Percentiles rank a stretch among this genome's conserved stretches.
Conservation (phyloP, 2,113 vertebrate genomes). For the Ptilorrhoa leucosticta region DNA sequence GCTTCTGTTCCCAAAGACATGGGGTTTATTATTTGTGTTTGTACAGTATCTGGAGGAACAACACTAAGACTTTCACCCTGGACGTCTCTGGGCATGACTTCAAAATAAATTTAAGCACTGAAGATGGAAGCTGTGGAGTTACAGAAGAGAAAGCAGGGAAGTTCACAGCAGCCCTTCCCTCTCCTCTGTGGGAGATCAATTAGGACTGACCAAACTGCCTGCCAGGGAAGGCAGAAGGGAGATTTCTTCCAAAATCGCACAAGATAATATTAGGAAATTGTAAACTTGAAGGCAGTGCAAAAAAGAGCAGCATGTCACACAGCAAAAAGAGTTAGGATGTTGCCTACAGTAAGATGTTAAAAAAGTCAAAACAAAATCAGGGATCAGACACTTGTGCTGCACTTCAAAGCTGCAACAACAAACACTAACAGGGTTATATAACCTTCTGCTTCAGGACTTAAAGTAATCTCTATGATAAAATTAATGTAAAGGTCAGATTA, state of each 20-base stretch:
- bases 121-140: background rate
- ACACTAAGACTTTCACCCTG: background rate
- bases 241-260: background rate
- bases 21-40: background rate
- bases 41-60: background rate
- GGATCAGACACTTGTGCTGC: background rate
- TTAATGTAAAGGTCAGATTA: conserved; percentile 9
- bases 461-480: conserved; percentile 6
- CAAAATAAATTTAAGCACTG: background rate
- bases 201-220: background rate
- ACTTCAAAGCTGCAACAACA: background rate
- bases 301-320: background rate
- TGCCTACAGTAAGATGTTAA: background rate
- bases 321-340: background rate
- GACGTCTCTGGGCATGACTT: background rate
- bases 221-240: background rate
- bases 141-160: background rate
- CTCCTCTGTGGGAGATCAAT: background rate
- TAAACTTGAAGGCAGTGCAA: background rate
- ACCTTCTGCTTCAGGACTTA: background rate
- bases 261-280: background rate
- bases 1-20: background rate
- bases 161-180: background rate
- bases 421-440: background rate
- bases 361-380: background rate